Evolutionary conservation across 2,888 invertebrate genomes (phyloP), one percentile per base, ranked within the genome.

Genomic region (Galerucella nymphaeae): DNA sequence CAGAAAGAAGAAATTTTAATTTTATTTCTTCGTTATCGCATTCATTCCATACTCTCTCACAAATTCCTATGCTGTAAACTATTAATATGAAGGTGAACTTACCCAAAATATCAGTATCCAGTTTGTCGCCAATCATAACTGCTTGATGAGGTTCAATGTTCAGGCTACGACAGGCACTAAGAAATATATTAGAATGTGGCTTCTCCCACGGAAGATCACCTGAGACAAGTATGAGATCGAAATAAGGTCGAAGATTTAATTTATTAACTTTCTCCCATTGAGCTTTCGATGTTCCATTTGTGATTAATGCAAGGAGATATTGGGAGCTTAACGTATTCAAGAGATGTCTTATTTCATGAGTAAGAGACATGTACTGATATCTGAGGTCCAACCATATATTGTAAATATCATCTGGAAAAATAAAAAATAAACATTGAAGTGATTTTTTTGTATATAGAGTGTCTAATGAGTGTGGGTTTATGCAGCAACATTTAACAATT

Each of bases 191-290:
- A 78, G 92, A 90, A 84, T 94, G 90, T 0, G 96, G 96, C 86
- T 96, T 96, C 87, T 95, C 95, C 93, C 94, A 95, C 3, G 93
- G 93, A 81, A 94, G 88, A 87, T 96, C 96, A 18, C 94, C 94
- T 63, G 94, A 94, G 57, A 96, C 94, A 81, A 94, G 88, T 83
- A 94, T 90, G 81, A 93, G 90, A 87, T 95, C 94, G 86, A 95
- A 95, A 87, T 91, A 92, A 81, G 90, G 89, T 79, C 90, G 89
- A 59, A 95, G 88, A 67, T 91, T 90, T 77, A 95, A 88, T 78
- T 90, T 90, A 74, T 91, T 89, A 77, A 96, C 90, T 88, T 96
- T 96, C 88, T 96, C 96, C 95, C 96, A 95, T 87, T 96, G 96
- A 48, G 94, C 93, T 76, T 92, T 90, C 73, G 95, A 94, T 13